A percentile compares a stretch with the other conserved stretches of the same genome.
These are phyloP conservation scores for Vulpes ferrilata DNA, from an alignment of 2,113 vertebrate species.

Conservation along the genomic window DNA sequence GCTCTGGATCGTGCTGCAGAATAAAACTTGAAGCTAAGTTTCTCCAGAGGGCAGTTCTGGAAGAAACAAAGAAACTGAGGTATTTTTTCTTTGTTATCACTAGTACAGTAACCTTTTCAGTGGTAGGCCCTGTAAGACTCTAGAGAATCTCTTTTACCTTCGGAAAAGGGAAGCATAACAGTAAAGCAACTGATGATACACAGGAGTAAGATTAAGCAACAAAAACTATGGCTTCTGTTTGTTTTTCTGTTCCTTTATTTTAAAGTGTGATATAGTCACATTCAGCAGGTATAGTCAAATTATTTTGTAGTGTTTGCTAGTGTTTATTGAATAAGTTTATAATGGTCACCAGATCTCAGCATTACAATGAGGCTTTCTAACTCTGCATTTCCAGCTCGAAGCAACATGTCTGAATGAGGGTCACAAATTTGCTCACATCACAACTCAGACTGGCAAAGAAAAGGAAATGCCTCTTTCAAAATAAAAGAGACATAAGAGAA, in stretches of 20 bases:
- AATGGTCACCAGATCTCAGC: neutral
- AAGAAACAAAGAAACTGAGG: neutral
- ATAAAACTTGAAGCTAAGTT: neutral
- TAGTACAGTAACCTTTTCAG: neutral
- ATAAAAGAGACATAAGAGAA: neutral
- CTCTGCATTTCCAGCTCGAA: neutral
- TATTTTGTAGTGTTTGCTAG: neutral
- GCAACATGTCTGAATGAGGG: neutral
- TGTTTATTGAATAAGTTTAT: neutral
- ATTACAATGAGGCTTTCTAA: neutral
- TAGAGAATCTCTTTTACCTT: neutral
- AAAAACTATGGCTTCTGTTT: neutral
- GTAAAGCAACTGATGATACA: neutral
- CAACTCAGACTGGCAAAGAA: neutral
- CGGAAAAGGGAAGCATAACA: neutral
- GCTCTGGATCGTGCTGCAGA: neutral
- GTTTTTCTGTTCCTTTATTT: neutral
- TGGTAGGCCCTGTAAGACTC: neutral
- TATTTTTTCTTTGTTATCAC: neutral
- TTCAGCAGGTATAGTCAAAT: neutral
- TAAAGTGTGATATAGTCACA: neutral
- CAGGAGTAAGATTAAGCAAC: neutral
- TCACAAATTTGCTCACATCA: neutral
- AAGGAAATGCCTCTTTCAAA: conserved; percentile 33
- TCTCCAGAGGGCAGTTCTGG: neutral